These are phyloP conservation scores for Drosophila athabasca DNA, from an alignment of 1,140 invertebrate genomes.

Conservation along the genomic window DNA sequence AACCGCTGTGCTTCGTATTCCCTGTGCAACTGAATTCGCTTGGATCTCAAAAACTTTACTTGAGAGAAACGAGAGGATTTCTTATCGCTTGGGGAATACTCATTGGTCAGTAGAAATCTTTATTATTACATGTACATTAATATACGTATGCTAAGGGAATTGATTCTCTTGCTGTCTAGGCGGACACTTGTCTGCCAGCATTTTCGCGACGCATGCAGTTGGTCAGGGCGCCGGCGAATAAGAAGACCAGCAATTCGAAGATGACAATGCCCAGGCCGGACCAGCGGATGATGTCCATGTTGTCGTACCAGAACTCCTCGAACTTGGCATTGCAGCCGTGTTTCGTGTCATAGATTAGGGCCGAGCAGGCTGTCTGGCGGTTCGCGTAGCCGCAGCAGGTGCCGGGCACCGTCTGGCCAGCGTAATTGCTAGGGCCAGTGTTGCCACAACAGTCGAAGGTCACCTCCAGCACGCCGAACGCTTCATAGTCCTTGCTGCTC, in stretches of 20 bases:
- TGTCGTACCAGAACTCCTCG: conserved; percentile 57
- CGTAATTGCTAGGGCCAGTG: conserved; percentile 83
- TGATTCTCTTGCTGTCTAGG: neutral
- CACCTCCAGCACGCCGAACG: conserved; percentile 64
- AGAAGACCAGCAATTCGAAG: conserved; percentile 66
- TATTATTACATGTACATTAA: too few species aligned
- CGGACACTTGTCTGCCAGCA: conserved; percentile 22
- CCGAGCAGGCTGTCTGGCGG: conserved; percentile 57
- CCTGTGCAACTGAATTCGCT: too few species aligned
- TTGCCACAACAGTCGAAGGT: conserved; percentile 87
- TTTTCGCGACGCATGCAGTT: conserved; percentile 56
- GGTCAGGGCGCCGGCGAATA: conserved; percentile 54
- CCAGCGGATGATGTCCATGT: conserved; percentile 66
- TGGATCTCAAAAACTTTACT: too few species aligned
- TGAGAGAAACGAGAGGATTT: too few species aligned
- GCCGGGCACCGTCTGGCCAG: conserved; percentile 44
- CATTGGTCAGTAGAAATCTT: too few species aligned
- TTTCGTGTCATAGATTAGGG: conserved; percentile 61
- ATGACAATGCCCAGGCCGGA: conserved; percentile 66
- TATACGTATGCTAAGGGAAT: too few species aligned
- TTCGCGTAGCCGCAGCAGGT: conserved; percentile 83
- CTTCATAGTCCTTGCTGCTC: conserved; percentile 33
- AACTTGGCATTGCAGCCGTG: conserved; percentile 59
- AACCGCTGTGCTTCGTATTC: too few species aligned
- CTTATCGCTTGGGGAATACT: too few species aligned